Evolutionary conservation across 1,140 invertebrate genomes (phyloP), one percentile per base, ranked within the genome.

Genomic region (Geopemphigus sp.): DNA sequence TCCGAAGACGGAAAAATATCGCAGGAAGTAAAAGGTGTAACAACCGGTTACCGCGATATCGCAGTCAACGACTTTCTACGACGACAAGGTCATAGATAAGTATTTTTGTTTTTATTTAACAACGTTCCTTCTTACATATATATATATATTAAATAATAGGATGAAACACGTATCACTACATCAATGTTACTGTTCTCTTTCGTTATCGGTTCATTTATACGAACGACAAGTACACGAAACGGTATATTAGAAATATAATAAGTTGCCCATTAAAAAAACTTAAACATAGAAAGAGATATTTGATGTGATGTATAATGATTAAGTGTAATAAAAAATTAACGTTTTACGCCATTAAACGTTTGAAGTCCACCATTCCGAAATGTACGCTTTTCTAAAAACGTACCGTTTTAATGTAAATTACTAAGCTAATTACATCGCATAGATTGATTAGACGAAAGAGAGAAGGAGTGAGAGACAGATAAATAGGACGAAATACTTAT

Each of bases 141-240:
- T n/a, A n/a, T n/a, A 39, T 39, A 39, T 29, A 70, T 70, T 70
- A 45, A 70, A 70, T 70, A 70, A 70, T 70, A 70, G 17, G 45
- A 26, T 53, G 15, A 70, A n/a, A n/a, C n/a, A n/a, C n/a, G n/a
- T n/a, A n/a, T n/a, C n/a, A n/a, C n/a, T n/a, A n/a, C n/a, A n/a
- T n/a, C n/a, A n/a, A n/a, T n/a, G n/a, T n/a, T n/a, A n/a, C n/a
- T n/a, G n/a, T n/a, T n/a, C n/a, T n/a, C n/a, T 19, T n/a, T 24
- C 15, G 29, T 10, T 47, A 68, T 6, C 39, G 45, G 22, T 47
- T 6, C 15, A 47, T 47, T 68, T n/a, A 47, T 24, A 47, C 2
- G 1, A 47, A 24, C 1, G n/a, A 68, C 15, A 47, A 8, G 8
- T 39, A 39, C 3, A 47, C n/a, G 19, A 22, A 45, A 68, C 47